Evolutionary conservation across 1,140 invertebrate species (phyloP).

Genomic region (Bombus turneri): DNA sequence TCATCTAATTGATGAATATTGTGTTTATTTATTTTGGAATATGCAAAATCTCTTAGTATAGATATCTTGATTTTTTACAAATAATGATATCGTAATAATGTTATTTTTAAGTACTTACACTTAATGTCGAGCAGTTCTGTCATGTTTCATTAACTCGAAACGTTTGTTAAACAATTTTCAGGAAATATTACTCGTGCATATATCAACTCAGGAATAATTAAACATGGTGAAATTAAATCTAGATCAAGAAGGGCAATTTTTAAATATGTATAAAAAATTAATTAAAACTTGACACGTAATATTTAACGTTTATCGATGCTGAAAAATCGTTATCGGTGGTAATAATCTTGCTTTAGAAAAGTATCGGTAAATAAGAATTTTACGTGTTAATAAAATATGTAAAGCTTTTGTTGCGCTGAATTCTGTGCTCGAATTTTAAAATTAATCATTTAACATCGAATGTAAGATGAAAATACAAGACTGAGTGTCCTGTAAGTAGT

Average conservation of each 20-base stretch:
- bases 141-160: neutral
- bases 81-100: neutral
- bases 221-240: neutral
- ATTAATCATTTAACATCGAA: slow-evolving; percentile 9
- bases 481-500: slow-evolving; percentile 63
- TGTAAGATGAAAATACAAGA: slow-evolving; percentile 61
- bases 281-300: neutral
- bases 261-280: neutral
- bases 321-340: neutral
- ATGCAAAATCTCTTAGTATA: slow-evolving; percentile 10
- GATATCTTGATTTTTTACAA: neutral
- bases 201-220: neutral
- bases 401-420: neutral
- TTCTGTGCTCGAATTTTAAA: slow-evolving; percentile 15
- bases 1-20: neutral
- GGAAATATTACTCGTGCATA: neutral
- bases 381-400: neutral
- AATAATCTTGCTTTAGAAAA: neutral
- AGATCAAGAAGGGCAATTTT: neutral
- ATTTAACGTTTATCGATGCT: slow-evolving; percentile 1
- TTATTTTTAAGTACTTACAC: slow-evolving; percentile 28
- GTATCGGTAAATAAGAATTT: neutral
- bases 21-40: slow-evolving; percentile 36
- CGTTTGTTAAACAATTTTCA: neutral
- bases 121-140: neutral